Evolutionary conservation across 2,888 invertebrate species (phyloP), one percentile per base, ranked within the genome.

Genomic region (Orchestes rusci): DNA sequence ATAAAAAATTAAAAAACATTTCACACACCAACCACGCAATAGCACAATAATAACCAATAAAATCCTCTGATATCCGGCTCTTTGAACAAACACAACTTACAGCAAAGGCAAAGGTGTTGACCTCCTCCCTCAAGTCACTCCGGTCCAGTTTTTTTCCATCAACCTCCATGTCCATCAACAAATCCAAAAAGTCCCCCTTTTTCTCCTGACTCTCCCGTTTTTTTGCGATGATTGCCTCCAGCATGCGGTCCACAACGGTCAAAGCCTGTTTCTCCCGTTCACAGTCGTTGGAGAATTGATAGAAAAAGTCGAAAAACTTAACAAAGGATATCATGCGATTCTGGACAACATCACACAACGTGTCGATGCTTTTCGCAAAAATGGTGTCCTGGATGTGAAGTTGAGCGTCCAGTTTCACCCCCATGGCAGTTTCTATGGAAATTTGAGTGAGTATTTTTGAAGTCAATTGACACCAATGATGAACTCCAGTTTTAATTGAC

Each of bases 381-480:
- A 3, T n/a, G 2, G 39, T 35, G 18, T 49, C 32, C 10, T 8
- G 29, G 15, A 15, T n/a, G 8, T 28, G 31, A 16, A 16, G 7
- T 36, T 45, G 48, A 10, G 30, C 4, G 16, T 45, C 27, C 10
- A 45, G 12, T 8, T 20, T 27, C 23, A 48, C n/a, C 8, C 51
- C 51, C 48, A 51, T 45, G 3, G 51, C 48, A 5, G 51, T 48
- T 45, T 48, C 48, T 51, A 23, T 16, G 39, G n/a, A n/a, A n/a
- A n/a, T n/a, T n/a, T n/a, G n/a, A n/a, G n/a, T n/a, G n/a, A n/a
- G n/a, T n/a, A n/a, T n/a, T n/a, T n/a, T n/a, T n/a, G n/a, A n/a
- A n/a, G n/a, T n/a, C n/a, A n/a, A n/a, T n/a, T n/a, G n/a, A n/a
- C n/a, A n/a, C n/a, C n/a, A n/a, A n/a, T n/a, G n/a, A n/a, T n/a